Evolutionary conservation across 2,797 vertebrate genomes (phyloP), one percentile per base, ranked within the genome.

Genomic region (Pangasius larnaudii): DNA sequence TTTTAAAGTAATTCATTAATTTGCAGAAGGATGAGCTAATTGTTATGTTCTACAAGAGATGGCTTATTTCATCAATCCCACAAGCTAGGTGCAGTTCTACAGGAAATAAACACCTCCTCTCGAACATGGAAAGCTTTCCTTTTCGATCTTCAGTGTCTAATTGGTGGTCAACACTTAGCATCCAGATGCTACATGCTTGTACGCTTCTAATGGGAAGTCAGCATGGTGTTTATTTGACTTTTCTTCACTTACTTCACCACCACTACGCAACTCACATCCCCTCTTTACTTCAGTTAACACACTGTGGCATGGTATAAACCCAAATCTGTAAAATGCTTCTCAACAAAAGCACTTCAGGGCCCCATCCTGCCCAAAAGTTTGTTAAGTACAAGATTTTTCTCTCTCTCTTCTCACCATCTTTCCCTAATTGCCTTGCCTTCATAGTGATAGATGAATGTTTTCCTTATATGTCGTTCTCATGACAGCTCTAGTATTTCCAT

Each of bases 181-280:
- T 92, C 87, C 79, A 86, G 88, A 90, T 19, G 92, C 91, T 92
- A 93, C 86, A 90, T 94, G 93, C 94, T 94, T 94, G 92, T 91
- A 84, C 93, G 93, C 92, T 92, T 91, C 90, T 91, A 91, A 88
- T 92, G 90, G 88, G 91, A 94, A 92, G 42, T 78, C 86, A 78
- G 88, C 74, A 87, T 85, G 51, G 89, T 84, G 92, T 94, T 95
- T 94, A 93, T 95, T 94, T 94, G 92, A 91, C 92, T 91, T 94
- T 94, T 93, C 46, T 90, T 89, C 88, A 90, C 87, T 84, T 30
- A 81, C 88, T 75, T 63, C 24, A 5, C 13, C 90, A 93, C 90
- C 91, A 91, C 87, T 77, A 77, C 10, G 22, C 89, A 90, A 92
- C 90, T 95, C 87, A 87, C 88, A 63, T 86, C 88, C 91, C 86